Evolutionary conservation across 2,797 vertebrate species (phyloP), one percentile per base, ranked within the genome.

Genomic region (Dryobates pubescens): DNA sequence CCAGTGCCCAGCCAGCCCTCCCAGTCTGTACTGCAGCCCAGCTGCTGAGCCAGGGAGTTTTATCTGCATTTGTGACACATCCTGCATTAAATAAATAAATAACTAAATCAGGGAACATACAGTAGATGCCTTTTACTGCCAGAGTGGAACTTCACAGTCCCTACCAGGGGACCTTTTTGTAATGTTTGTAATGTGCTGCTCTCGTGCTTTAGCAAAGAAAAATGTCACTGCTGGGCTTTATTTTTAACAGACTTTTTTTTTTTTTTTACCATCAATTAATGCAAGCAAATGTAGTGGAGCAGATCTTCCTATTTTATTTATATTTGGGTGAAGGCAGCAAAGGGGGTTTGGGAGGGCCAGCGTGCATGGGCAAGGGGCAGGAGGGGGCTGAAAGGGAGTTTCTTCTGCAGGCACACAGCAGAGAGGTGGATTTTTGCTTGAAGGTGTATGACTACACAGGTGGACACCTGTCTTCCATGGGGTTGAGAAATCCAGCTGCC

Each of bases 161-260:
- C 36, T 94, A 83, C 92, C 97, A 97, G 89, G 97, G 97, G 97
- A 97, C 96, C 92, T 96, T 97, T 95, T 90, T 96, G 96, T 97
- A 96, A 96, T 97, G 97, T 97, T 97, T 97, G 94, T 96, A 96
- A 97, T 96, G 94, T 93, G 96, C 96, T 96, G 94, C 97, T 97
- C 91, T 97, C 90, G 59, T 97, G 97, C 96, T 96, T 97, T 97
- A 96, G 96, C 95, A 92, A 97, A 98, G 97, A 97, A 97, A 97
- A 97, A 97, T 97, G 97, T 97, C 93, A 96, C 97, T 97, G 96
- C 96, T 97, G 97, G 96, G 97, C 92, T 97, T 98, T 97, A 97
- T 96, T 97, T 97, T 97, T 96, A 97, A 83, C 94, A 80, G 92
- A 94, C 93, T 96, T 97, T 96, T 97, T 45, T 47, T 20, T 47